Evolutionary conservation across 2,888 invertebrate species (phyloP).

Genomic region (Cheilosia variabilis): DNA sequence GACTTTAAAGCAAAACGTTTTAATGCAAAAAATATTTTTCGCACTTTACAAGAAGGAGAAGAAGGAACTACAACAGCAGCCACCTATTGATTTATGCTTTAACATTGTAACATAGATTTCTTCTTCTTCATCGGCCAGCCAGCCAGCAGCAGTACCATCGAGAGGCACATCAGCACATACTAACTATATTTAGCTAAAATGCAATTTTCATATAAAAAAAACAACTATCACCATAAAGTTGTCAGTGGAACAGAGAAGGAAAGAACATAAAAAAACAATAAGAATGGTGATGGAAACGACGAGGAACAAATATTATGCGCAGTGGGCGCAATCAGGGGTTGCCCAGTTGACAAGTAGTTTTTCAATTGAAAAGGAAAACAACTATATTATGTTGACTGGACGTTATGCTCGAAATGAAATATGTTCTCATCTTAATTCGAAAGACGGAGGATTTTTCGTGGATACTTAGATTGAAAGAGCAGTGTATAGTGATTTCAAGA

Average conservation of each 20-base stretch:
- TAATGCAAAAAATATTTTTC: background rate
- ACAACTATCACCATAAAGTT: slow-evolving; percentile 45
- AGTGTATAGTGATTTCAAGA: too few species aligned
- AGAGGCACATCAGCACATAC: slow-evolving; percentile 60
- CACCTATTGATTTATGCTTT: slow-evolving; percentile 71
- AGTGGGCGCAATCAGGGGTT: slow-evolving; percentile 61
- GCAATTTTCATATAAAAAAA: slow-evolving; percentile 62
- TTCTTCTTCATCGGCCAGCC: slow-evolving; percentile 64
- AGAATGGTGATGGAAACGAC: slow-evolving; percentile 65
- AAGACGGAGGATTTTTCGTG: too few species aligned
- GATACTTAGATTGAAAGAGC: too few species aligned
- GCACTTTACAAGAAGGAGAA: slow-evolving; percentile 51
- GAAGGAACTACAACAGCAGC: slow-evolving; percentile 45
- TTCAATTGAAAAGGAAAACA: background rate
- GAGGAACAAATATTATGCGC: slow-evolving; percentile 51
- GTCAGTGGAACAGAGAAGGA: slow-evolving; percentile 66
- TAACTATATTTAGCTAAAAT: slow-evolving; percentile 73
- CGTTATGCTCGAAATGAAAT: too few species aligned
- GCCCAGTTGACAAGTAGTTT: slow-evolving; percentile 6
- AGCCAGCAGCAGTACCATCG: slow-evolving; percentile 54
- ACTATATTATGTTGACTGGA: background rate
- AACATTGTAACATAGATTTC: slow-evolving; percentile 73
- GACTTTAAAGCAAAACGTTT: slow-evolving; percentile 11
- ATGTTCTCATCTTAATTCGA: too few species aligned
- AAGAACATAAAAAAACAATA: slow-evolving; percentile 64